Conservation (phyloP, 1,140 invertebrate genomes). For the Ostrea edulis region DNA sequence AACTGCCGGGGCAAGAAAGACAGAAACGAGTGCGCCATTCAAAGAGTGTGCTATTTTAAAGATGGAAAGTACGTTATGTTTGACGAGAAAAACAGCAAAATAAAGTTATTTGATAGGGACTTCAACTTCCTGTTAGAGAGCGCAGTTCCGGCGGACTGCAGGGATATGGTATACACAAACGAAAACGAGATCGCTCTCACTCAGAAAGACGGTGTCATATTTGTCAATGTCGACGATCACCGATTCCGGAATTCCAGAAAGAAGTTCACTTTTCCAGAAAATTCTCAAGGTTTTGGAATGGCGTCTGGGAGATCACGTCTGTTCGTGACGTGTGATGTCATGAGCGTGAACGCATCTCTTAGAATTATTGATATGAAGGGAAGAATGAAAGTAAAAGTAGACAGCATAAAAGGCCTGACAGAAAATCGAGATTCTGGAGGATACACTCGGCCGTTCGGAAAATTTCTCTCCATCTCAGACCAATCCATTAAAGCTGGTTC, state of each 20-base stretch:
- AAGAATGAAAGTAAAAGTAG: not conserved
- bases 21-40: not conserved
- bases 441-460: not conserved
- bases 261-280: not conserved
- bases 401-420: not conserved
- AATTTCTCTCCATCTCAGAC: not conserved
- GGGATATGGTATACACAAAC: not conserved
- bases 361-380: not conserved
- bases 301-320: not conserved
- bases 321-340: constrained; percentile 5
- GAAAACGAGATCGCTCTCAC: not conserved
- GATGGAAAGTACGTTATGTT: not conserved
- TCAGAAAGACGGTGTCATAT: not conserved
- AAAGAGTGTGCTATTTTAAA: not conserved
- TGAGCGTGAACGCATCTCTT: not conserved
- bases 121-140: not conserved
- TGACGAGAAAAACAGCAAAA: not conserved
- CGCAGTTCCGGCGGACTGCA: not conserved
- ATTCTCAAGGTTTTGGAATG: not conserved
- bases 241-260: not conserved
- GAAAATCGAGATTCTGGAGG: not conserved
- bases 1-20: not conserved
- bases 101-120: not conserved
- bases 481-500: not conserved
- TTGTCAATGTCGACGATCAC: not conserved